Evolutionary conservation across 2,888 invertebrate species (phyloP), one percentile per base, ranked within the genome.

Genomic region (Morpho helenor): DNA sequence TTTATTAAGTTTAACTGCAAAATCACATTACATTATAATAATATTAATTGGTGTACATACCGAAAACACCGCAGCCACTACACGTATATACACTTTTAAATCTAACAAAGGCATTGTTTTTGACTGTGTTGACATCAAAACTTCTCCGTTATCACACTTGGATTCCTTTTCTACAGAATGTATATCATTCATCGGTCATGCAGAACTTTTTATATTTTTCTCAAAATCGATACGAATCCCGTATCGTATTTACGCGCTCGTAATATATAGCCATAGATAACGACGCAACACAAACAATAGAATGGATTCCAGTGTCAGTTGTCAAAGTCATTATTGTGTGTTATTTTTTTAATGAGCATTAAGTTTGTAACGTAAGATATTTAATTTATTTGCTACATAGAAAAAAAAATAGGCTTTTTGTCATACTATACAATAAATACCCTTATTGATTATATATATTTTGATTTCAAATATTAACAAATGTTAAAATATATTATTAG

Each of bases 51-150:
- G 10, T 7, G 10, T 45, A 10, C 85, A 83, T 75, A 90, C 89
- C 62, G 82, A 82, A 76, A 90, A 90, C 47, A 87, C 84, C 45
- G 80, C 82, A 22, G 87, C 88, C 7, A 87, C 85, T 55, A 87
- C 77, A 66, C 83, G 75, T 54, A 88, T 79, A 66, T 82, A 90
- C 69, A 84, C 77, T 74, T 82, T 86, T 60, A 87, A 71, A 62
- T 90, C 87, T 61, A 88, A 69, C 69, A 72, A 65, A 50, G 87
- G 84, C 85, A 87, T 87, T 66, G 74, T 80, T 74, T 82, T 84
- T 44, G 81, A 80, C 69, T 84, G 82, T 60, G 74, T 82, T 64
- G 85, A 84, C 85, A 84, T 85, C 65, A 75, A 77, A 39, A 44
- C 52, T 48, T 54, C 57, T 22, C 23, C 54, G 46, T 51, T 46